Base-by-base conservation (phyloP, 1,140 invertebrate genomes). In the Drosophila nigrodunni region DNA sequence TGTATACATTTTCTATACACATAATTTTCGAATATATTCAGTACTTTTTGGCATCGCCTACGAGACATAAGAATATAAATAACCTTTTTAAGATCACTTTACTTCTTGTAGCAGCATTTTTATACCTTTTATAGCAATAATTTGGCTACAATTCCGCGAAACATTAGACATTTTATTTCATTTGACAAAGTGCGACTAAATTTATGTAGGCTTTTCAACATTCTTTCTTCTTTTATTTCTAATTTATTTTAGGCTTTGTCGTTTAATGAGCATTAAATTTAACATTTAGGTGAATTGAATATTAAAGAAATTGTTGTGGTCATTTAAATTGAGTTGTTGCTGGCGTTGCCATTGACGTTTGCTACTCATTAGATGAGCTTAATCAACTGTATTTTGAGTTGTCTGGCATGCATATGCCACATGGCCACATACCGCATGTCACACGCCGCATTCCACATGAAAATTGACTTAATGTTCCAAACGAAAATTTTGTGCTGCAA, bases 361-460 rank as follows among this genome's bases (percentile, higher is more conserved):
- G 66, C 66, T 52, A 69, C 60, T 61, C 57, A 69, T 69, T 69
- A 69, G 66, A 44, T 61, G 66, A 46, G 67, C 47, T 37, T 66
- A 72, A 72, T 58, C 61, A 72, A 65, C 61, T 50, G 68, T 64
- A 25, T 55, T 71, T 64, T 0, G 10, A 41, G 55, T 21, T 39
- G 43, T 65, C 35, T 52, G 37, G 37, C 37, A 35, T 59, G 46
- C 30, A 58, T 58, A 18, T 58, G 61, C 30, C 59, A 62, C 25
- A 15, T 15, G 25, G 41, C 62, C 50, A 4, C 44, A 18, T 11
- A 9, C 58, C 39, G 5, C 30, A 2, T 55, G 39, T 49, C 13
- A 35, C 46, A 13, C 34, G 34, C 52, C 50, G 21, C 52, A 66
- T 57, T 9, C 52, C 43, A 55, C 34, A 55, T 41, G 50, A 44